Percentiles rank a stretch among this genome's conserved stretches.
Conservation (phyloP, 1,140 invertebrate genomes). For the Forficula auricularia region DNA sequence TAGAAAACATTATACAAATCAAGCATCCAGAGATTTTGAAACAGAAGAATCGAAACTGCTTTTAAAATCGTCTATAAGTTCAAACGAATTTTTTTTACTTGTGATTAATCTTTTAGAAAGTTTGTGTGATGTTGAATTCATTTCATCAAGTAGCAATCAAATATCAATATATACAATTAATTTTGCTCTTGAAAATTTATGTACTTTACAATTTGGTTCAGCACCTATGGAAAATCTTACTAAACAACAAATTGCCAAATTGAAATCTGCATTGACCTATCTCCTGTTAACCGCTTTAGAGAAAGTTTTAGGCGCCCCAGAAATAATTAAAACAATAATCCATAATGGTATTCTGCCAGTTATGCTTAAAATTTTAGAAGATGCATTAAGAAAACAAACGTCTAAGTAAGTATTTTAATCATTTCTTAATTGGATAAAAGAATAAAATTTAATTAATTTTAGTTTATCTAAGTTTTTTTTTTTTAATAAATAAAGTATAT, state of each 20-base stretch:
- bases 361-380: slow-evolving; percentile 37
- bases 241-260: slow-evolving; percentile 23
- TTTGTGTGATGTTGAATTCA: slow-evolving; percentile 35
- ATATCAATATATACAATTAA: slow-evolving; percentile 39
- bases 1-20: not conserved
- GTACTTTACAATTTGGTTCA: slow-evolving; percentile 37
- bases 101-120: slow-evolving; percentile 38
- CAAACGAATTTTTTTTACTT: slow-evolving; percentile 32
- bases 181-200: slow-evolving; percentile 39
- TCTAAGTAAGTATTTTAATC: not conserved
- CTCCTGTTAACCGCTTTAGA: slow-evolving; percentile 37
- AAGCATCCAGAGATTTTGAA: no score
- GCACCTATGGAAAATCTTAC: slow-evolving; percentile 14
- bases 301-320: slow-evolving; percentile 28
- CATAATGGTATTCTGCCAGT: slow-evolving; percentile 41
- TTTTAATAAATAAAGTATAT: no score
- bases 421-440: no score
- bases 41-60: no score
- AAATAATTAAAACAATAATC: slow-evolving; percentile 37
- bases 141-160: slow-evolving; percentile 27
- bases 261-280: slow-evolving; percentile 38
- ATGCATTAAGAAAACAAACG: slow-evolving; percentile 28
- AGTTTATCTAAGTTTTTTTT: no score
- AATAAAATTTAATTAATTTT: no score
- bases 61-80: no score